Conservation (phyloP, 2,797 vertebrate species). For the Rallus crepitans region DNA sequence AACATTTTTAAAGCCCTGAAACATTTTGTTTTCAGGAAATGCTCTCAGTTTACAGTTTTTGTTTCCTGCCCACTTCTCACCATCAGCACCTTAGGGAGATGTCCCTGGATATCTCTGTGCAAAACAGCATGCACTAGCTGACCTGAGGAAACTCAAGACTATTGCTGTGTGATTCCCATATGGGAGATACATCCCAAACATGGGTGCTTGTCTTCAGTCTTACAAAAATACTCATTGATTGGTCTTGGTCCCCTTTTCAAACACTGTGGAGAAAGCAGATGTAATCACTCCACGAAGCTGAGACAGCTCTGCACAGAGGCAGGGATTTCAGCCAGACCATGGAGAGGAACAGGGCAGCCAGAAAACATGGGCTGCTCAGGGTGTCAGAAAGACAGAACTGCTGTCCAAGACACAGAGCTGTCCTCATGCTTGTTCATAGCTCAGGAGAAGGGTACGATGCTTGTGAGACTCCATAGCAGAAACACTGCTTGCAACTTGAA, state of each 20-base stretch:
- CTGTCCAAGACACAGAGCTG: neutral
- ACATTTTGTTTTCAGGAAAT: neutral
- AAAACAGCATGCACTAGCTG: neutral
- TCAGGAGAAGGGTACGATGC: neutral
- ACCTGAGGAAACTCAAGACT: neutral
- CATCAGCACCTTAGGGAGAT: neutral
- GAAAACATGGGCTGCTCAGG: neutral
- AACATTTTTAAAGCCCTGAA: neutral
- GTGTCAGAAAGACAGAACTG: accelerated
- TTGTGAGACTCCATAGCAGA: neutral
- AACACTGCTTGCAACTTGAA: neutral
- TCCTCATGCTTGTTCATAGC: neutral
- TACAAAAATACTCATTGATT: neutral
- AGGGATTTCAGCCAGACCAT: neutral
- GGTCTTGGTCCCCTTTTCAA: neutral
- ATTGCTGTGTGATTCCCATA: accelerated
- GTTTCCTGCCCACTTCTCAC: neutral
- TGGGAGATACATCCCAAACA: neutral
- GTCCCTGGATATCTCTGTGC: neutral
- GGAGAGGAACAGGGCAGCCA: neutral
- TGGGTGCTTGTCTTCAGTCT: neutral
- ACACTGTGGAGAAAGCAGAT: neutral
- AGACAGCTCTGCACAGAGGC: neutral
- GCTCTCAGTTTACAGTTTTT: neutral
- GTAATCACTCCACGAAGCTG: neutral